These are phyloP conservation scores for Hymenochirus boettgeri DNA, from an alignment of 2,113 vertebrate species.

Conservation along the genomic window DNA sequence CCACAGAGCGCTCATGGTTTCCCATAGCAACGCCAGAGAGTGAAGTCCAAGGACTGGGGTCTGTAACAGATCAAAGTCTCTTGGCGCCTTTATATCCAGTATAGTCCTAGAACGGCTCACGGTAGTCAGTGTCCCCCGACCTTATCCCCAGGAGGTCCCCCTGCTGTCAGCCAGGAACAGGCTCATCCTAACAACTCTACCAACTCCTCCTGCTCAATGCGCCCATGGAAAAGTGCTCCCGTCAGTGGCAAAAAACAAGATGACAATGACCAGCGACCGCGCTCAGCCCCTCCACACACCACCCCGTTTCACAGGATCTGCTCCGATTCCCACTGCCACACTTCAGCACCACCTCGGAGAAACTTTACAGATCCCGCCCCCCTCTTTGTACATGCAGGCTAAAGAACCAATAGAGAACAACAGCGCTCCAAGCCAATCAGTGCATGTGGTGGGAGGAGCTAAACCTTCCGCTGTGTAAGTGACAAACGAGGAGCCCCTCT, in stretches of 20 bases:
- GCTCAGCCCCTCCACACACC: constrained; percentile 29
- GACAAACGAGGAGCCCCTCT: no score
- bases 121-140: constrained; percentile 23
- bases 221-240: not conserved
- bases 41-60: not conserved
- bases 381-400: constrained; percentile 35
- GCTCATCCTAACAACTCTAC: constrained; percentile 38
- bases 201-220: not conserved
- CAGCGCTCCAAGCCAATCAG: constrained; percentile 1
- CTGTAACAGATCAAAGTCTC: not conserved
- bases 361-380: constrained; percentile 49
- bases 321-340: constrained; percentile 53
- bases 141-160: constrained; percentile 10
- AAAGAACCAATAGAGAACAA: constrained; percentile 30
- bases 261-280: no score
- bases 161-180: not conserved
- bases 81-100: not conserved
- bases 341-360: constrained; percentile 55
- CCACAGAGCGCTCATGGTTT: constrained; percentile 14
- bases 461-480: not conserved
- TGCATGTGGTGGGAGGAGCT: not conserved
- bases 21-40: constrained; percentile 11
- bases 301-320: constrained; percentile 30
- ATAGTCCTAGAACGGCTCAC: not conserved
- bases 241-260: no score